Base-by-base conservation (phyloP, 2,797 vertebrate genomes). In the Decapterus maruadsi region DNA sequence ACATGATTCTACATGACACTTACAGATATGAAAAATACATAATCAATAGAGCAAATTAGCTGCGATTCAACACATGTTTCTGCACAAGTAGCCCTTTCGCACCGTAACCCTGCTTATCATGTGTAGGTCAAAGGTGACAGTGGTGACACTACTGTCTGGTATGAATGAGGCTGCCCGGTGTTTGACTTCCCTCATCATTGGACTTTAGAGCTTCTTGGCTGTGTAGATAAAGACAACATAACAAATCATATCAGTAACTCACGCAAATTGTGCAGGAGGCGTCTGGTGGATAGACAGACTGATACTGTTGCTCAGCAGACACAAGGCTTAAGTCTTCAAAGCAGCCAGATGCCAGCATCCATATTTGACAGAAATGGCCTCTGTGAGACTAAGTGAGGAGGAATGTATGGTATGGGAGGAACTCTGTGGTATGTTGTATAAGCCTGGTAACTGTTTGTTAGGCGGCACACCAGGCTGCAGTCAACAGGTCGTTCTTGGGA, bases 401-500 rank as follows among this genome's bases (percentile, higher is more conserved):
- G 81, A 90, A 92, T 87, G 85, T 2, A 2, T 19, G 83, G 79
- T 29, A 91, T 86, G 48, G 46, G 58, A 80, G 69, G 74, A 70
- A 29, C 63, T 66, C 75, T 8, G 20, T 8, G 46, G 14, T 34
- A 14, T 60, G 75, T 80, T 70, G 61, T 57, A 19, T 58, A 50
- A 84, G 69, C 55, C 59, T 60, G 65, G 11, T 55, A 34, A 69
- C 63, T 64, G 75, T 73, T 66, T 46, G 60, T 63, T n/a, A 17
- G 59, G 22, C n/a, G 10, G 3, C 7, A 34, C 22, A 46, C 43
- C 68, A 67, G 60, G 20, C 60, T 54, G 34, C 58, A 58, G 54
- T 42, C 40, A 77, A 64, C 85, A 74, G 70, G 75, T 71, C 45
- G 0, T 29, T 74, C 68, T 40, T 43, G 65, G 65, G 4, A 70